Conservation (phyloP, 2,797 vertebrate species). For the Typhlichthys eigenmanni region DNA sequence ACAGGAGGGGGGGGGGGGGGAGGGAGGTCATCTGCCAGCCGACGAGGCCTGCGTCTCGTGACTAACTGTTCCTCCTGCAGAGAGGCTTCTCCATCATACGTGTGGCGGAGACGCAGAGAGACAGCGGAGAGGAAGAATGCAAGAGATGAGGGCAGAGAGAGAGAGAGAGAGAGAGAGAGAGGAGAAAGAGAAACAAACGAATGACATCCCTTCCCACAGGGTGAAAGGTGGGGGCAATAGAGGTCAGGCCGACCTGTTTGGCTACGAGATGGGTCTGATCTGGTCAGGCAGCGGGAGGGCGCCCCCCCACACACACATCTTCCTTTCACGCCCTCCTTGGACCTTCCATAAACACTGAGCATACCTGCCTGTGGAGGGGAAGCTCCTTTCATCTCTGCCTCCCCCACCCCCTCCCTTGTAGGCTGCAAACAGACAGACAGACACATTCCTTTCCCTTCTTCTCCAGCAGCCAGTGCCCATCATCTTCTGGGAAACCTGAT, state of each 20-base stretch:
- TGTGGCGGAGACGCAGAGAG: neutral
- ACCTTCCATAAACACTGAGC: constrained; percentile 13
- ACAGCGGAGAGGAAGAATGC: neutral
- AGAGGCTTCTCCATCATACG: no score
- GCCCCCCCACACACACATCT: neutral
- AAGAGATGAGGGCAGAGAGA: neutral
- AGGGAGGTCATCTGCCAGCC: no score
- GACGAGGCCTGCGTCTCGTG: neutral
- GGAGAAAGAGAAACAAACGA: neutral
- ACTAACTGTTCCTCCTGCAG: neutral
- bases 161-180: neutral
- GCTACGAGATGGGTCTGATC: constrained; percentile 6
- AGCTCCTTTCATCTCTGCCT: constrained; percentile 17
- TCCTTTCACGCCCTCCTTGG: constrained; percentile 6
- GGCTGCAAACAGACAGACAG: neutral
- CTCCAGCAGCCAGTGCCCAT: constrained; percentile 12
- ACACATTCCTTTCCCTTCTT: neutral
- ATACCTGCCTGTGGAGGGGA: constrained; percentile 10
- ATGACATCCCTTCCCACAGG: no score
- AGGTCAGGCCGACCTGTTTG: constrained; percentile 1
- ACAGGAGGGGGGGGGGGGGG: neutral
- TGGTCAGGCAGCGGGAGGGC: neutral
- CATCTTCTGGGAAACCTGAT: constrained; percentile 31
- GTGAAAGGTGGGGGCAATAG: neutral
- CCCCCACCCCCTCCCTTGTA: neutral